Percentiles rank a stretch among this genome's conserved stretches.
These are phyloP conservation scores for Crossocerus cetratus DNA, from an alignment of 2,888 invertebrate species.

Conservation along the genomic window DNA sequence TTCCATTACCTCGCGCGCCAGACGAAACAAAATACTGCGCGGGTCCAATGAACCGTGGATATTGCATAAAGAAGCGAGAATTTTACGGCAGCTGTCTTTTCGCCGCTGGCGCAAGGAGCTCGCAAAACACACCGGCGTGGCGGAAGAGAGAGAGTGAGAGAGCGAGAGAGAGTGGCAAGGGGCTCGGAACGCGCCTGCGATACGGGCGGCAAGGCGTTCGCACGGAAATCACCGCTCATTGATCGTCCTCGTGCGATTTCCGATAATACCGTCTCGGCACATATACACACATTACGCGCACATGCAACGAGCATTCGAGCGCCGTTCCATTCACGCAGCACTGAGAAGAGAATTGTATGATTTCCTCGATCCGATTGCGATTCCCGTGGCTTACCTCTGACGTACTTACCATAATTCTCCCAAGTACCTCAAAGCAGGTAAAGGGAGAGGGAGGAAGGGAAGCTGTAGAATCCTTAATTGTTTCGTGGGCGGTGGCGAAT, in stretches of 20 bases:
- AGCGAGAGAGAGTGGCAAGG: neutral
- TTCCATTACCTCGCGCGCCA: constrained; percentile 19
- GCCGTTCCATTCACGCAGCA: no score
- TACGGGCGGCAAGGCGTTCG: no score
- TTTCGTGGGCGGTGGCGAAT: neutral
- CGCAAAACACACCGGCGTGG: neutral
- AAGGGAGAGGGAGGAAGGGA: neutral
- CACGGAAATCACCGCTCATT: no score
- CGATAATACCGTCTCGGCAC: no score
- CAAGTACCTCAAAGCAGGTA: neutral
- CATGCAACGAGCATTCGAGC: no score
- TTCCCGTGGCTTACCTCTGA: no score
- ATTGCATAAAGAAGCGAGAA: neutral
- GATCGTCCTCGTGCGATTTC: no score
- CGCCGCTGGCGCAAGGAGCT: neutral
- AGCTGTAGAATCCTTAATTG: neutral
- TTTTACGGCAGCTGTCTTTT: neutral
- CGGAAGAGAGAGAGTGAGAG: no score
- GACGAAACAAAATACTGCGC: constrained; percentile 33
- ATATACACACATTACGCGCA: no score
- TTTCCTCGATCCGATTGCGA: no score
- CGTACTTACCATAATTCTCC: no score
- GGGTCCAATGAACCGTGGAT: constrained; percentile 23
- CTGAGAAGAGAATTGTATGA: no score
- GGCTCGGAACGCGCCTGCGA: neutral